Evolutionary conservation across 2,113 vertebrate genomes (phyloP).

Genomic region (Benitochromis conjunctus): DNA sequence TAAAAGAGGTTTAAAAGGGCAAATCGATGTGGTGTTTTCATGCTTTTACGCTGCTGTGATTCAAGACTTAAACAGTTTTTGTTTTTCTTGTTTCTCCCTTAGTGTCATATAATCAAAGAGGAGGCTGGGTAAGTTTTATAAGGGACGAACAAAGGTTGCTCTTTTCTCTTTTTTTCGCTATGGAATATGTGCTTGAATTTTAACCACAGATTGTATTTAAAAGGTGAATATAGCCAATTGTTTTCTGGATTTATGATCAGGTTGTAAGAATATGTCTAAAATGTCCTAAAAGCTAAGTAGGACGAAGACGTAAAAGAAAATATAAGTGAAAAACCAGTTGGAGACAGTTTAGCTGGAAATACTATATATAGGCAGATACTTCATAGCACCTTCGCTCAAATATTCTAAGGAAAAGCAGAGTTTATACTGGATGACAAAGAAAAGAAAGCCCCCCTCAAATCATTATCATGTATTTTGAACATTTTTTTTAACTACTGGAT

Average conservation of each 20-base stretch:
- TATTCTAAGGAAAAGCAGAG: not conserved
- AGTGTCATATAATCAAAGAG: conserved; percentile 28
- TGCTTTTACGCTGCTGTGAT: not conserved
- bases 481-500: not conserved
- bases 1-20: not conserved
- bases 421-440: not conserved
- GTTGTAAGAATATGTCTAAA: not conserved
- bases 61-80: not conserved
- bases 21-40: rapidly evolving
- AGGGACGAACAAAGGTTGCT: not conserved
- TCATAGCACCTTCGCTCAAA: rapidly evolving
- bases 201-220: not conserved
- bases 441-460: not conserved
- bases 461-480: not conserved
- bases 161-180: not conserved
- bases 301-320: not conserved
- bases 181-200: not conserved
- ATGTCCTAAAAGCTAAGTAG: not conserved
- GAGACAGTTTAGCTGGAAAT: not conserved
- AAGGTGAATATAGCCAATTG: not conserved
- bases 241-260: not conserved
- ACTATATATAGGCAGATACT: not conserved
- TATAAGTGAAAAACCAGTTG: not conserved
- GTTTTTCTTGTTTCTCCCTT: not conserved
- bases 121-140: conserved; percentile 50